Evolutionary conservation across 2,888 invertebrate genomes (phyloP), one percentile per base, ranked within the genome.

Genomic region (Hololepta plana): DNA sequence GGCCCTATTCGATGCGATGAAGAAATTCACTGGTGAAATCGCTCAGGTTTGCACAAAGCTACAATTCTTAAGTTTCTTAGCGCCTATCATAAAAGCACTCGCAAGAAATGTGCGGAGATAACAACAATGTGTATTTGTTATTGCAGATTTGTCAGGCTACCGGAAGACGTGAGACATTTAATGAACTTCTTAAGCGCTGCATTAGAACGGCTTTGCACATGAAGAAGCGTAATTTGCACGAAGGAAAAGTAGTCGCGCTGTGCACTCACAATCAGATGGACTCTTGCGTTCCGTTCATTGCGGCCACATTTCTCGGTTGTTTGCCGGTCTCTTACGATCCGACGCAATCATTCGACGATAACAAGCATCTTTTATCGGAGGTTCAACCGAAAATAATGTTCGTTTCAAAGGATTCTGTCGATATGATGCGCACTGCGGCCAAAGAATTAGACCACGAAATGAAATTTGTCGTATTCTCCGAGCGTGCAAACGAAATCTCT

Each of bases 221-320:
- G 20, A 43, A 28, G 22, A 47, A 43, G 10, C 30, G 51, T 17
- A 60, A 59, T 4, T 24, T 62, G 2, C 34, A 44, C 24, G 28
- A 32, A 3, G 53, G 54, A 1, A 62, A 62, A 31, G 53, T 60
- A 3, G 47, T 63, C 24, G 38, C 53, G 1, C 29, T 60, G 1
- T 59, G 60, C 47, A 57, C 52, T 5, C 51, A 53, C 1, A 60
- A 54, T 31, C 56, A 57, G 15, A 12, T 59, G 2, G 50, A 62
- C 27, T 37, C 54, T 4, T 43, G 44, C 3, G 47, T 61, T 12
- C 59, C 63, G 0, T 47, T 56, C 20, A 52, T 62, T 24, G 60
- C 60, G 2, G 50, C 54, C 1, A 32, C 59, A 2, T 60, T 49
- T 35, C 43, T 59, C 4, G 61, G 62, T 3, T 44, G 41, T 7